Conservation (phyloP, 2,113 vertebrate species). For the Mormoops blainvillei region DNA sequence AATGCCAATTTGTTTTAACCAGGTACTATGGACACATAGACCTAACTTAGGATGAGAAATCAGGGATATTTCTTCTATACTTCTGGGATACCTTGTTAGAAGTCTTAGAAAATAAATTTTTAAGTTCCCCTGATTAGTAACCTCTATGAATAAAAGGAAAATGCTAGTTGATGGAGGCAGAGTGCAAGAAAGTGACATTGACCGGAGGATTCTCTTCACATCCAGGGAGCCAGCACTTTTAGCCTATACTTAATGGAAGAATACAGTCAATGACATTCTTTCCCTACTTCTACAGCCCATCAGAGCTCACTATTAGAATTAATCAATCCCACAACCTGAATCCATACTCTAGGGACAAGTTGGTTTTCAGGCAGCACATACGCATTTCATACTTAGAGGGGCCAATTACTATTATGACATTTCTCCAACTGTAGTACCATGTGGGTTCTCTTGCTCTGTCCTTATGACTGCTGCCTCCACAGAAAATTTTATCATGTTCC, state of each 20-base stretch:
- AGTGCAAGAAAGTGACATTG: rapidly evolving
- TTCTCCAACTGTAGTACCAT: background rate
- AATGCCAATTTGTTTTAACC: background rate
- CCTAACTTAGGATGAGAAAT: background rate
- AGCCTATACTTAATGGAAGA: background rate
- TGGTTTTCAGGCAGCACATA: background rate
- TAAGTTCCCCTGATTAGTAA: background rate
- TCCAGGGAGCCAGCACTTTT: background rate
- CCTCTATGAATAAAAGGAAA: background rate
- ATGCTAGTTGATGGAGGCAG: background rate
- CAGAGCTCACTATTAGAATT: background rate
- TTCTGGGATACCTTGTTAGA: background rate
- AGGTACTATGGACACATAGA: background rate
- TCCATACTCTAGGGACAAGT: background rate
- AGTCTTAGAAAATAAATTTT: background rate
- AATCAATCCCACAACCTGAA: background rate
- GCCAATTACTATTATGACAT: too few species aligned
- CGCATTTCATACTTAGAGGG: background rate
- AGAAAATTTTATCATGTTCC: background rate
- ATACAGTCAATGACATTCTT: background rate
- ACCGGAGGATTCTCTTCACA: background rate
- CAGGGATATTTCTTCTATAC: background rate
- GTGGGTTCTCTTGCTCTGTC: background rate
- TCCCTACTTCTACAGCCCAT: background rate
- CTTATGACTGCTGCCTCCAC: background rate